phyloP scores from a whole-genome alignment of 2,113 vertebrate genomes.

The Gallinago jamesoni region DNA sequence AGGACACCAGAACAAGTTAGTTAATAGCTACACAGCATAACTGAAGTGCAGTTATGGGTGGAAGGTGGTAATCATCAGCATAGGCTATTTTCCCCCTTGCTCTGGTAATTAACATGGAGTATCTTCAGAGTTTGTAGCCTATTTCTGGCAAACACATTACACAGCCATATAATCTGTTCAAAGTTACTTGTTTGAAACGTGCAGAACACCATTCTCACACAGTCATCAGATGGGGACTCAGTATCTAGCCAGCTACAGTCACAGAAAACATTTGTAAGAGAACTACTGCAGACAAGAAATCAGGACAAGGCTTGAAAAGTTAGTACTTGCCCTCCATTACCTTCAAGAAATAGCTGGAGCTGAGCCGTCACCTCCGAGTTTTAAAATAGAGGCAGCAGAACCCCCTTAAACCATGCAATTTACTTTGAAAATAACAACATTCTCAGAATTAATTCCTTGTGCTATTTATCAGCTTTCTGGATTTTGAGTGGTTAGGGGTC shows the following conservation, averaged over 20 bases:
- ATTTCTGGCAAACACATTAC: background rate
- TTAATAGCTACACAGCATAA: background rate
- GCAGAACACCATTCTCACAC: background rate
- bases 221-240: background rate
- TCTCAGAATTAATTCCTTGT: background rate
- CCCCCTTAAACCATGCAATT: background rate
- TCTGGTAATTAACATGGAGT: background rate
- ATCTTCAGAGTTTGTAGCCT: background rate
- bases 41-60: background rate
- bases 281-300: background rate
- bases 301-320: background rate
- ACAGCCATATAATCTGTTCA: background rate
- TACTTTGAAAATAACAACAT: background rate
- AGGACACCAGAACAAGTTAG: background rate
- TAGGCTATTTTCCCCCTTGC: background rate
- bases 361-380: background rate
- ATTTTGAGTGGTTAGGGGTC: background rate
- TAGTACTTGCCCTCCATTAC: background rate
- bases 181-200: background rate
- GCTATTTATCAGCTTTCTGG: background rate
- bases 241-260: background rate
- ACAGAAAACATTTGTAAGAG: background rate
- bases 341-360: background rate
- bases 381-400: background rate
- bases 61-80: background rate